These are phyloP conservation scores for Silvanus unidentatus DNA, from an alignment of 2,888 invertebrate species.

Conservation along the genomic window DNA sequence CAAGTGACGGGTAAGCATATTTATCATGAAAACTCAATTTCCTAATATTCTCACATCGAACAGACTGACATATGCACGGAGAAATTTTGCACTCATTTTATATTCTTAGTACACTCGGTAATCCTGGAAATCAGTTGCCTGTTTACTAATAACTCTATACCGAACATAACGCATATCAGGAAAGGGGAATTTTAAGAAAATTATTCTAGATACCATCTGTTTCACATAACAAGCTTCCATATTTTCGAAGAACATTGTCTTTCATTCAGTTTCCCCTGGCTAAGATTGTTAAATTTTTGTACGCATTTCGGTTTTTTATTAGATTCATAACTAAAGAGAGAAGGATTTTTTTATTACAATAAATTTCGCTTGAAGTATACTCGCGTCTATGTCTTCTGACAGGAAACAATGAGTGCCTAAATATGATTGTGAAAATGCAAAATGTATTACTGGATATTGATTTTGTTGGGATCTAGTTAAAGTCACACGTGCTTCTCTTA, in stretches of 20 bases:
- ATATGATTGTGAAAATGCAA: no score
- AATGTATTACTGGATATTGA: no score
- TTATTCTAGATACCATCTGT: constrained; percentile 15
- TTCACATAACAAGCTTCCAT: constrained; percentile 16
- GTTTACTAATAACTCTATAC: neutral
- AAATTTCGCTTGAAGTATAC: no score
- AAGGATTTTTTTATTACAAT: no score
- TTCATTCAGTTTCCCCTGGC: no score
- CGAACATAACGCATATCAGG: neutral
- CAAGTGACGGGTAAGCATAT: neutral
- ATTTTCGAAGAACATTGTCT: constrained; percentile 14
- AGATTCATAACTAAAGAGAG: no score
- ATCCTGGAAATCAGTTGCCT: constrained; percentile 1
- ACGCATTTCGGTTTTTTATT: no score
- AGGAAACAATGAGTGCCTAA: no score
- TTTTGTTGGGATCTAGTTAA: no score
- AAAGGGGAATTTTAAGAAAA: constrained; percentile 8
- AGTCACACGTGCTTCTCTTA: no score
- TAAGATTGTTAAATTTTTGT: no score
- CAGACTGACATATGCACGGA: neutral
- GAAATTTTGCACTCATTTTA: constrained; percentile 1
- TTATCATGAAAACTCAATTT: constrained; percentile 10
- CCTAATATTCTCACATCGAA: constrained; percentile 10
- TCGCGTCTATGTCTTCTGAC: no score
- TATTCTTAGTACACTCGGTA: constrained; percentile 1